Evolutionary conservation across 2,888 invertebrate species (phyloP), one percentile per base, ranked within the genome.

Genomic region (Sisyra terminalis): DNA sequence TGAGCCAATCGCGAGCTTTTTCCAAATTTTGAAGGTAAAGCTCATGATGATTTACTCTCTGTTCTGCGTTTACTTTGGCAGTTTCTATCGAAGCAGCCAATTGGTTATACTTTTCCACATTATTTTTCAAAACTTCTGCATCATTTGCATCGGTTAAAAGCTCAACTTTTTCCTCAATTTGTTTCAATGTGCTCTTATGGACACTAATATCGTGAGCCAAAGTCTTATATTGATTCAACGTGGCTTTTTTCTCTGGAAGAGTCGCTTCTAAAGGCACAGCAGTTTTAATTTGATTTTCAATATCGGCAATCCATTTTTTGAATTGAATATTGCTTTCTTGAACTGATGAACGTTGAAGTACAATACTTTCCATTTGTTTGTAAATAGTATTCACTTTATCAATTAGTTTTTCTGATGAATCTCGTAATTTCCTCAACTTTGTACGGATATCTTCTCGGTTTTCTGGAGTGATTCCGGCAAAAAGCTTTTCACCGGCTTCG

Each of bases 301-400:
- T 75, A 51, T 89, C 89, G 43, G 72, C 70, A 18, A 94, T 71
- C 86, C 93, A 94, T 55, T 80, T 76, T 50, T 81, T 78, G 6
- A 92, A 78, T 69, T 90, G 89, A 38, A 79, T 78, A 50, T 86
- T 83, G 47, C 87, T 89, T 52, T 93, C 92, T 57, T 93, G 92
- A 58, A 94, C 89, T 1, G 90, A 89, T 3, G 88, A 86, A 60
- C 92, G 75, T 52, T 92, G 88, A 57, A 90, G 82, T 47, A 93
- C 73, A 31, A 85, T 81, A 1, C 81, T 83, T 66, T 94, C 93
- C 13, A 90, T 80, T 52, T 82, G 80, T 58, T 90, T 89, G 49
- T 88, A 77, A 2, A 88, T 75, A 11, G 78, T 76, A 57, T 86
- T 89, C 0, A 89, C 76, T 58, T 82, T 79, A 58, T 87, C 89